Evolutionary conservation across 2,797 vertebrate species (phyloP), one percentile per base, ranked within the genome.

Genomic region (Cygnus olor): DNA sequence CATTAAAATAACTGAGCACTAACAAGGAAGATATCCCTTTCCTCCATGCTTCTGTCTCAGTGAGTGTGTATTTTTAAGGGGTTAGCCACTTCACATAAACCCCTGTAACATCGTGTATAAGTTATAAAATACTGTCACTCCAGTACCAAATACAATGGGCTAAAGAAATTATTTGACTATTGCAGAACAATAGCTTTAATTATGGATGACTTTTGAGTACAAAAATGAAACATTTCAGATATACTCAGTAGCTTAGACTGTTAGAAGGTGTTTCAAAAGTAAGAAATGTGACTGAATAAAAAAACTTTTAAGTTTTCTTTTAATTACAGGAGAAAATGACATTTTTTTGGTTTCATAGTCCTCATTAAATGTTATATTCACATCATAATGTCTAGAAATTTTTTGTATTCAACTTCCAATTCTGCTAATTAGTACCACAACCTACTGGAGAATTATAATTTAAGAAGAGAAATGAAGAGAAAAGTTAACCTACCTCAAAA

Each of bases 341-440:
- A 80, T 88, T 95, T 88, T 94, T 96, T 95, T 92, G 40, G 44
- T 64, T 94, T 94, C 81, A 71, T 58, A 93, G 51, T 89, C 69
- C 87, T 95, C 92, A 89, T 94, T 95, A 95, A 92, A 91, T 80
- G 69, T 32, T 88, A 90, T 80, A 86, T 93, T 95, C 90, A 89
- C 69, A 94, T 89, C 76, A 92, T 91, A 94, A 93, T 58, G 56
- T 72, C 90, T 92, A 83, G 81, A 85, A 54, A 71, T 58, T 70
- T 90, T 92, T 63, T 70, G 38, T 66, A 32, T 66, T 77, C 32
- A 81, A 88, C 66, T 93, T 94, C 58, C 66, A 81, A n/a, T 81
- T 94, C 89, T 88, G 51, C 82, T 93, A 96, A 90, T 95, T 93
- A 96, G 66, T 88, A 94, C 61, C 80, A 91, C 1, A 10, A 88